Evolutionary conservation across 1,140 invertebrate genomes (phyloP).

Genomic region (Melipona quadrifasciata): DNA sequence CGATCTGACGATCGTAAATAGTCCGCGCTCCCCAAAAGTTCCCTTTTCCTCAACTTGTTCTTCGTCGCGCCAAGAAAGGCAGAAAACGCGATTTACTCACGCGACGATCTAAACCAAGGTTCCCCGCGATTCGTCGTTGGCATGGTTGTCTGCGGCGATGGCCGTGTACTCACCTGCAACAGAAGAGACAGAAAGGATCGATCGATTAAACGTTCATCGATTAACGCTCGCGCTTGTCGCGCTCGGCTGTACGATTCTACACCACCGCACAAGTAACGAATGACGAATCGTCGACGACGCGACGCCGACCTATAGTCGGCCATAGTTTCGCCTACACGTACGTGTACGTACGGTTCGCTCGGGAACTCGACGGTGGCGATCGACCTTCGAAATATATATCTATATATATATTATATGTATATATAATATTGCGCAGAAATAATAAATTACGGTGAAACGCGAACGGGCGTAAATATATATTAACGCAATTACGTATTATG

Average conservation of each 20-base stretch:
- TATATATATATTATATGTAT: background rate
- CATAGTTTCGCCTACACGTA: conserved; percentile 60
- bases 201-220: conserved; percentile 57
- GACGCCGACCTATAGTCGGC: background rate
- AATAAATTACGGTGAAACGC: conserved; percentile 66
- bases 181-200: conserved; percentile 44
- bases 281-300: background rate
- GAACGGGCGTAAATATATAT: conserved; percentile 67
- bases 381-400: conserved; percentile 45
- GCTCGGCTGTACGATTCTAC: too few species aligned
- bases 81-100: conserved; percentile 44
- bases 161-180: conserved; percentile 63
- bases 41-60: too few species aligned
- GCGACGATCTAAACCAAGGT: background rate
- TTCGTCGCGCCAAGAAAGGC: conserved; percentile 33
- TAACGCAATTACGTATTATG: conserved; percentile 48
- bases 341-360: too few species aligned
- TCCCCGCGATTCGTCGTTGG: background rate
- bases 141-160: background rate
- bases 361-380: background rate
- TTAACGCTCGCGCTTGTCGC: background rate
- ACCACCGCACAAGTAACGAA: background rate
- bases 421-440: conserved; percentile 68
- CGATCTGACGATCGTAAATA: conserved; percentile 71
- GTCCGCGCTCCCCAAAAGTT: conserved; percentile 49